Evolutionary conservation across 2,797 vertebrate species (phyloP), one percentile per base, ranked within the genome.

Genomic region (Liparis tanakae): DNA sequence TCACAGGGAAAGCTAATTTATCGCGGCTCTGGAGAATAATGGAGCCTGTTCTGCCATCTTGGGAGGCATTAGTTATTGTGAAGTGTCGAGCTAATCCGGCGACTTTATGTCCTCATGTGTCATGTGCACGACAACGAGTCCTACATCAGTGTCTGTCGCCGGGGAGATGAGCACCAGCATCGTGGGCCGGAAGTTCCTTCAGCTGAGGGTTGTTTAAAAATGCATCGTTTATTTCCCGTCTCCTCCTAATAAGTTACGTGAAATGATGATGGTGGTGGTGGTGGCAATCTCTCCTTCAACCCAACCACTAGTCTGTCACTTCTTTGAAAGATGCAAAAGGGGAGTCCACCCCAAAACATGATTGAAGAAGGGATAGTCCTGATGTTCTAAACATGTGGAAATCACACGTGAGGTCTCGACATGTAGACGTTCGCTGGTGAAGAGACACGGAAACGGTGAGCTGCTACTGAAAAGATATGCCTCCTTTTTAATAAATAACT

Each of bases 21-120:
- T 88, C 18, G 46, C 37, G 60, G 18, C 78, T 33, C 43, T 33
- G 59, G 74, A 86, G 87, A 92, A 84, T 92, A 91, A 94, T 92
- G 88, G 89, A 89, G 81, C 80, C 74, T 68, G 67, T 71, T 83
- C 70, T 81, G 65, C 59, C 77, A 67, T 82, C 80, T 70, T 71
- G 66, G 84, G 72, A 86, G 69, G 72, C 88, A 91, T 93, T 90
- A 87, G 78, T 93, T 92, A 87, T 80, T 79, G 78, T 70, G 88
- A 79, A 68, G 71, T 63, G 80, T 89, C 86, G 74, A 75, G 82
- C 88, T 87, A 75, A 88, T 92, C 85, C 67, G 61, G 71, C 15
- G 61, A 36, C 60, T 70, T 90, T 90, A 92, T 91, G 81, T 81
- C 59, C 80, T 76, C 53, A 12, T 83, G 79, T 81, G 67, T 87